A percentile compares a stretch with the other conserved stretches of the same genome.
Conservation (phyloP, 2,797 vertebrate genomes). For the Clarias platycephalus region DNA sequence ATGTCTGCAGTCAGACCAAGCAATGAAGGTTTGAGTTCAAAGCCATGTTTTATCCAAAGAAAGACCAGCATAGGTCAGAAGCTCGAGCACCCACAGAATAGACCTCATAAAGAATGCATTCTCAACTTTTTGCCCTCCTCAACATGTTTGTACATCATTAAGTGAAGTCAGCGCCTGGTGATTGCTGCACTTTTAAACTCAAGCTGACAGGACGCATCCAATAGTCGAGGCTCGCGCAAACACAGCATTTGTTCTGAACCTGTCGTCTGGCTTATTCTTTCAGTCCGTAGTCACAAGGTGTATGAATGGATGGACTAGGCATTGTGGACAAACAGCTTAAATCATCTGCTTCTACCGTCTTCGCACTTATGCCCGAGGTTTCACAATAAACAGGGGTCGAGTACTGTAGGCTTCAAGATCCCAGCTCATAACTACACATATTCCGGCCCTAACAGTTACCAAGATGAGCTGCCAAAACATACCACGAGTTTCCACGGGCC, state of each 20-base stretch:
- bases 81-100: background rate
- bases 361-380: background rate
- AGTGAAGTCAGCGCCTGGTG: constrained; percentile 37
- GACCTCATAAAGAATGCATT: constrained; percentile 47
- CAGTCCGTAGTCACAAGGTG: background rate
- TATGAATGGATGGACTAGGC: background rate
- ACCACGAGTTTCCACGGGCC: background rate
- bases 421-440: background rate
- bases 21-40: constrained; percentile 6
- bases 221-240: constrained; percentile 25
- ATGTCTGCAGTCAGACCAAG: constrained; percentile 11
- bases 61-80: constrained; percentile 23
- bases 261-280: constrained; percentile 20
- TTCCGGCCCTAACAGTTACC: background rate
- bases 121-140: constrained; percentile 37
- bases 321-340: constrained; percentile 27
- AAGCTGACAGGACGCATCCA: constrained; percentile 31
- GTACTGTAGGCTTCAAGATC: background rate
- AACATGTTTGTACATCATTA: constrained; percentile 42
- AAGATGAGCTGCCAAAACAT: constrained; percentile 4
- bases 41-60: constrained; percentile 41
- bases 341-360: background rate
- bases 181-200: constrained; percentile 35
- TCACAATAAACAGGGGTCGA: background rate
- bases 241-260: constrained; percentile 23